Percentiles rank a stretch among this genome's conserved stretches.
Conservation (phyloP, 1,140 invertebrate species). For the Drosophila asahinai region DNA sequence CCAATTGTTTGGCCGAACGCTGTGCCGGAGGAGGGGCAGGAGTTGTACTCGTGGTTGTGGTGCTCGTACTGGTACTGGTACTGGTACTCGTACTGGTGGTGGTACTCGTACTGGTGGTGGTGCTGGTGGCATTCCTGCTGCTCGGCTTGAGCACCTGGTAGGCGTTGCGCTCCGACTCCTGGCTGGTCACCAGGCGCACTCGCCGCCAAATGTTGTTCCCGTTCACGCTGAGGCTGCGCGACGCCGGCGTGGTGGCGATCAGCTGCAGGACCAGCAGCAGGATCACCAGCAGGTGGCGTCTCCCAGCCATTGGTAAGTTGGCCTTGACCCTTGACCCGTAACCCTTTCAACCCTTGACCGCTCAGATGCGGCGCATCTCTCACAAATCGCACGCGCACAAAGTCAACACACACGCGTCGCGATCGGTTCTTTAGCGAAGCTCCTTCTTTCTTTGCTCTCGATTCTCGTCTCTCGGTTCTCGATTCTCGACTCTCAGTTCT, state of each 20-base stretch:
- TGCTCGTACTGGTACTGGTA: conserved; percentile 24
- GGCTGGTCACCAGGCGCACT: conserved; percentile 71
- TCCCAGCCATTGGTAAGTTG: conserved; percentile 61
- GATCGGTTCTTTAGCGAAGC: conserved; percentile 7
- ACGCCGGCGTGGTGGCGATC: conserved; percentile 63
- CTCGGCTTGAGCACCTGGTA: conserved; percentile 68
- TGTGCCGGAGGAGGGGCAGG: conserved; percentile 17
- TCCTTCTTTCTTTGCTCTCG: conserved; percentile 18
- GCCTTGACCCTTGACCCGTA: conserved; percentile 16
- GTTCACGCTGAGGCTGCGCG: conserved; percentile 62
- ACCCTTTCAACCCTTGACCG: conserved; percentile 18
- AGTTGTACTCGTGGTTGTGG: conserved; percentile 32
- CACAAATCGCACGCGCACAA: conserved; percentile 28
- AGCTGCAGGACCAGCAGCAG: conserved; percentile 64
- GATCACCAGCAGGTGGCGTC: conserved; percentile 66
- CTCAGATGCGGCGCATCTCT: conserved; percentile 65
- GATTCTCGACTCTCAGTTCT: conserved; percentile 7
- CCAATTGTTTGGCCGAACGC: conserved; percentile 68
- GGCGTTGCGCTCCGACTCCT: conserved; percentile 63
- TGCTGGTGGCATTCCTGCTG: conserved; percentile 36
- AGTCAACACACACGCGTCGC: conserved; percentile 35
- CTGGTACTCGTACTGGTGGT: conserved; percentile 9
- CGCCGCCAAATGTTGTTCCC: conserved; percentile 73
- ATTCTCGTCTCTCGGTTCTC: conserved; percentile 24
- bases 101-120: conserved; percentile 12